These are phyloP conservation scores for Caenorhabditis sp. DNA, from an alignment of 2,888 invertebrate genomes.

Conservation along the genomic window DNA sequence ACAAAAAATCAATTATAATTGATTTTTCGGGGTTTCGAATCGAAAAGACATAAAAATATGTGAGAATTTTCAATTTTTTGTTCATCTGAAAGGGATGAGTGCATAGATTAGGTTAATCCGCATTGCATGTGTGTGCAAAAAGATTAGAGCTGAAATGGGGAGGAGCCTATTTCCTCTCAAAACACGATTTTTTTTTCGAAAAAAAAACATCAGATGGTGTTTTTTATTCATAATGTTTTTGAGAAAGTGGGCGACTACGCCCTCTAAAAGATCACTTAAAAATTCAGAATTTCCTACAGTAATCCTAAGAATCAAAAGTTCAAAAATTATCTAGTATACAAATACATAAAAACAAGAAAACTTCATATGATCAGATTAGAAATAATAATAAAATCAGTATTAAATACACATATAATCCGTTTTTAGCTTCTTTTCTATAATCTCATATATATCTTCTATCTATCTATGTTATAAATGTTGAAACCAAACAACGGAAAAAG, in stretches of 20 bases:
- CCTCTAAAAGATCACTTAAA: too few species aligned
- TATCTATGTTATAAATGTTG: not conserved
- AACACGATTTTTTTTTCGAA: not conserved
- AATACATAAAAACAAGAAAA: not conserved
- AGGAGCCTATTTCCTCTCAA: not conserved
- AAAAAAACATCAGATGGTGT: too few species aligned
- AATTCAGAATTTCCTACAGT: too few species aligned
- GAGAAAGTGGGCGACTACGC: too few species aligned
- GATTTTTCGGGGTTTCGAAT: too few species aligned
- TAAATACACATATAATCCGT: constrained; percentile 1
- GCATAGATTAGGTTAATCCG: not conserved
- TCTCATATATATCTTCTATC: not conserved
- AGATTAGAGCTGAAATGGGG: not conserved
- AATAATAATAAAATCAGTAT: not conserved
- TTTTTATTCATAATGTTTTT: too few species aligned
- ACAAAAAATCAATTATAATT: too few species aligned
- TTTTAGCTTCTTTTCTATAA: not conserved
- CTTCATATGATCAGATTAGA: not conserved
- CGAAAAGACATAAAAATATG: not conserved
- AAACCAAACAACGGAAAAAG: too few species aligned
- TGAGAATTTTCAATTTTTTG: not conserved
- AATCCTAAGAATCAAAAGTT: too few species aligned
- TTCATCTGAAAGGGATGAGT: not conserved
- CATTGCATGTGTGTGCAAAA: not conserved
- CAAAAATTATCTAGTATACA: too few species aligned